Percentiles rank a stretch among this genome's conserved stretches.
Conservation (phyloP, 2,797 vertebrate genomes). For the Mycteria americana region DNA sequence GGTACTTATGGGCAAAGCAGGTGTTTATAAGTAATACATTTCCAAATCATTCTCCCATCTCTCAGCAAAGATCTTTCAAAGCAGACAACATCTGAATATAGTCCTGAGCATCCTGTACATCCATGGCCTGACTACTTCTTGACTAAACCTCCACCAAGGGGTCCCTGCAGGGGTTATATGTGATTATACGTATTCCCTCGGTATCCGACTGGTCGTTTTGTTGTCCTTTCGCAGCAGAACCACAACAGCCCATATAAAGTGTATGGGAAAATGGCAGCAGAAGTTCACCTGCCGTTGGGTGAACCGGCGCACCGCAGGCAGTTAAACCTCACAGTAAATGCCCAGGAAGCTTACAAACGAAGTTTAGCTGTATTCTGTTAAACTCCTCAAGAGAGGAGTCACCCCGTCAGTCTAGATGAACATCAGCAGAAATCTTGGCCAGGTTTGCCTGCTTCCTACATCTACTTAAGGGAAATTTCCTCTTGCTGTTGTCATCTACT, state of each 20-base stretch:
- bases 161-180: too few species aligned
- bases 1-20: not conserved
- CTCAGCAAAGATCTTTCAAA: not conserved
- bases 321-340: not conserved
- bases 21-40: not conserved
- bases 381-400: not conserved
- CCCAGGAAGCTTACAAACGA: not conserved
- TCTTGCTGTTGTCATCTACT: not conserved
- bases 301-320: fast-evolving
- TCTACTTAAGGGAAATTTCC: not conserved
- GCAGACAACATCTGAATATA: not conserved
- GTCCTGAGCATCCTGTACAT: not conserved
- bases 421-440: not conserved
- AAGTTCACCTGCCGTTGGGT: too few species aligned
- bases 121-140: not conserved
- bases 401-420: not conserved
- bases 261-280: not conserved
- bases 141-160: too few species aligned
- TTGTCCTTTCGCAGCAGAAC: not conserved
- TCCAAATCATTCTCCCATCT: not conserved
- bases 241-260: not conserved
- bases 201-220: not conserved
- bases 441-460: not conserved
- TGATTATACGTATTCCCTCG: fast-evolving
- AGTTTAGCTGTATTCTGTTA: not conserved